A percentile compares a stretch with the other conserved stretches of the same genome.
Conservation (phyloP, 2,113 vertebrate species). For the Bungarus multicinctus region DNA sequence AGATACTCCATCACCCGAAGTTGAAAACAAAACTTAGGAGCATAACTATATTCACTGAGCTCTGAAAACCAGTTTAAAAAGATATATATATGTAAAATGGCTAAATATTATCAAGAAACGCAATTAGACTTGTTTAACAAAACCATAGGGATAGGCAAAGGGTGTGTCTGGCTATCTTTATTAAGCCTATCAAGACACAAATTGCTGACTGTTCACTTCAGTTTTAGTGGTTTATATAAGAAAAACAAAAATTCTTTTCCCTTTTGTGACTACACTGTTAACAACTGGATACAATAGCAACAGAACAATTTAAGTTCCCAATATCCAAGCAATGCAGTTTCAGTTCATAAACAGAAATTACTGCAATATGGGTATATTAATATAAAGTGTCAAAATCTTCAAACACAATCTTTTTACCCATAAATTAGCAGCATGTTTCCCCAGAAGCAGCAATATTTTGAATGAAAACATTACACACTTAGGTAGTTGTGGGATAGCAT, state of each 20-base stretch:
- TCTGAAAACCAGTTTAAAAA: constrained; percentile 30
- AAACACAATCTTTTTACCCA: neutral
- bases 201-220: neutral
- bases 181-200: constrained; percentile 2
- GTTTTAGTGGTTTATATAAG: constrained; percentile 3
- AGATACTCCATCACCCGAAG: constrained; percentile 23
- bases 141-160: neutral
- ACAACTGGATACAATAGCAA: neutral
- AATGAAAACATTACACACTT: constrained; percentile 27
- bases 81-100: constrained; percentile 16
- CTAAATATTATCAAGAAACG: neutral
- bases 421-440: constrained; percentile 24
- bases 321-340: constrained; percentile 18
- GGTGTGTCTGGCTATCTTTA: neutral
- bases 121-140: neutral
- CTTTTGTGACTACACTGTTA: constrained; percentile 5
- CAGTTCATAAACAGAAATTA: constrained; percentile 28
- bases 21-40: constrained; percentile 51
- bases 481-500: neutral
- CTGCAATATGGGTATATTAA: constrained; percentile 4
- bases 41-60: constrained; percentile 28
- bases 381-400: neutral
- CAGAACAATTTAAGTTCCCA: constrained; percentile 15
- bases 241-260: neutral
- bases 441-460: constrained; percentile 34